phyloP scores from a whole-genome alignment of 30 jellyfish, hydroid and myxozoan species.

The Hydractinia symbiolongicarpus region DNA sequence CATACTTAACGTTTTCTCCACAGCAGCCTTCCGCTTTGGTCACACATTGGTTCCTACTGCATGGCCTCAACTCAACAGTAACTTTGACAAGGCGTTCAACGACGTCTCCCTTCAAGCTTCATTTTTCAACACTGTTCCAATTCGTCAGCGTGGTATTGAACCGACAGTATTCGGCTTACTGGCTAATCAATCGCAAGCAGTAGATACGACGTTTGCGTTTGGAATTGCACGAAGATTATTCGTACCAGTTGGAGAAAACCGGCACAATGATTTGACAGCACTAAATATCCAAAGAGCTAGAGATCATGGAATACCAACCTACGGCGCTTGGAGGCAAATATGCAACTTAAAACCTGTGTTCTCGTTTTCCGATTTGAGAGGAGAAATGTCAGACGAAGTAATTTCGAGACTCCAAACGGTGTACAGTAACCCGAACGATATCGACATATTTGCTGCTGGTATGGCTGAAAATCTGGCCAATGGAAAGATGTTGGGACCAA shows the following conservation, averaged over 20 bases:
- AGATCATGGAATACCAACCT: slow-evolving; percentile 45
- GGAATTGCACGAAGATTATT: slow-evolving; percentile 19
- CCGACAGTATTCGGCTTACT: slow-evolving; percentile 15
- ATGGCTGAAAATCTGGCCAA: neutral
- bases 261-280: slow-evolving; percentile 23
- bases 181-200: slow-evolving; percentile 23
- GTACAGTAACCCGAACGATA: neutral
- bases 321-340: slow-evolving; percentile 2
- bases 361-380: neutral
- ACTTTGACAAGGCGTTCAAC: too few relatives aligned
- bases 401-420: too few relatives aligned
- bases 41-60: slow-evolving; percentile 29
- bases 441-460: slow-evolving; percentile 11
- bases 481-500: neutral
- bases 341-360: neutral
- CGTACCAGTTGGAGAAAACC: slow-evolving; percentile 1
- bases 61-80: slow-evolving; percentile 20
- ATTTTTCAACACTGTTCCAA: too few relatives aligned
- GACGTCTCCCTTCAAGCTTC: too few relatives aligned
- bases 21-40: slow-evolving; percentile 47
- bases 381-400: neutral
- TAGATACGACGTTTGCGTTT: slow-evolving; percentile 11
- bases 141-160: too few relatives aligned
- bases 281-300: slow-evolving; percentile 44
- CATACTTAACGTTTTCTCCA: slow-evolving; percentile 17